Base-by-base conservation (phyloP, 2,113 vertebrate species). In the Sorex fumeus region DNA sequence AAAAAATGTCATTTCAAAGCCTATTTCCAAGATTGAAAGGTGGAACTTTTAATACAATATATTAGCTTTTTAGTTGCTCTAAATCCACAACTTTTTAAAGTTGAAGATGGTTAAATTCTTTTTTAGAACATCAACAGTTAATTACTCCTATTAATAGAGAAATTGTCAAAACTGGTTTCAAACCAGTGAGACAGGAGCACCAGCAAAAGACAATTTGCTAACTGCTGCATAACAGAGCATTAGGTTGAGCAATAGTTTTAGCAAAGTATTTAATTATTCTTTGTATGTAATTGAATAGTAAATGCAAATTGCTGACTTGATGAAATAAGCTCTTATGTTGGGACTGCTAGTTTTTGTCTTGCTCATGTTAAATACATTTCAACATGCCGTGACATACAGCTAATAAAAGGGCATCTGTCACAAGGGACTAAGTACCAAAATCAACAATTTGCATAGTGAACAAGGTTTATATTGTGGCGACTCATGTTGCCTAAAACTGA, bases 371-470 rank as follows among this genome's bases (percentile, higher is more conserved):
- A 87, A 32, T 40, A 72, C 86, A 91, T 89, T 60, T 83, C 87
- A 84, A 91, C 96, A 97, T 97, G 95, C 93, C 87, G 2, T 79
- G 95, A 95, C 96, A 98, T 95, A 91, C 96, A 97, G 97, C 97
- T 97, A 97, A 98, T 98, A 98, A 98, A 98, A 98, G 98, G 98
- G 96, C 98, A 98, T 97, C 97, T 98, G 98, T 98, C 98, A 98
- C 94, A 91, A 84, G 97, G 95, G 96, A 97, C 80, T 84, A 94
- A 74, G 77, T 89, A 96, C 97, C 97, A 97, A 98, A 98, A 97
- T 88, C 96, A 98, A 98, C 97, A 98, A 98, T 98, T 98, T 98
- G 96, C 94, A 97, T 89, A 96, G 97, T 92, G 97, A 98, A 98
- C 97, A 98, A 98, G 97, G 96, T 98, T 98, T 97, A 97, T 97